Base-by-base conservation (phyloP, 2,797 vertebrate genomes). In the Coendou prehensilis region DNA sequence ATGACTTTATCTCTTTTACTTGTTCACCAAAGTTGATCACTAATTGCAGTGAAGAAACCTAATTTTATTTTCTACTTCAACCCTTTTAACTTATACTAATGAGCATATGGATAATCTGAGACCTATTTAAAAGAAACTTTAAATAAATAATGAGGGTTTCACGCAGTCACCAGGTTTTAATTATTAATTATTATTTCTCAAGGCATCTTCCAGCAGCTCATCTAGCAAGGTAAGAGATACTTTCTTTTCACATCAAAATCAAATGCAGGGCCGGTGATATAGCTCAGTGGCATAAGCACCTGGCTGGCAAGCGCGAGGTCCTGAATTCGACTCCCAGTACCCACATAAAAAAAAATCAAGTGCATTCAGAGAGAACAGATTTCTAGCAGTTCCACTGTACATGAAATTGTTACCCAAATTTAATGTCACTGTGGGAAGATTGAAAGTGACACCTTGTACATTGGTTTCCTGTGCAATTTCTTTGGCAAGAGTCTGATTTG, bases 171-270 rank as follows among this genome's bases (percentile, higher is more conserved):
- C 28, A 47, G 33, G 82, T 89, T 95, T 95, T 87, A 2, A 93
- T 89, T 82, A 30, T 88, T 84, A 56, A 54, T 81, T 93, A 54
- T 94, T 85, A 75, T 73, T 94, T 94, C 45, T 88, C 64, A 91
- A 97, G 87, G 56, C 78, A 69, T 37, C n/a, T 84, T 45, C 59
- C 41, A 88, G 28, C 3, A 47, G 30, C 3, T 82, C 79, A 84
- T 92, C 88, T 67, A 95, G 61, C 61, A 57, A 89, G 84, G 75
- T 95, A 93, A 95, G 84, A 88, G 17, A 71, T 7, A 33, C 45
- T 92, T 64, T 45, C 45, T 63, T 81, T n/a, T 87, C 93, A 41
- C 6, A 79, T 63, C 4, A 33, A 81, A 59, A 73, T 13, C 5
- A 83, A 64, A 2, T 69, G 81, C 17, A 11, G 37, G 37, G 37